A percentile compares a stretch with the other conserved stretches of the same genome.
These are phyloP conservation scores for Drosophila mauritiana DNA, from an alignment of 1,140 invertebrate genomes.

Conservation along the genomic window DNA sequence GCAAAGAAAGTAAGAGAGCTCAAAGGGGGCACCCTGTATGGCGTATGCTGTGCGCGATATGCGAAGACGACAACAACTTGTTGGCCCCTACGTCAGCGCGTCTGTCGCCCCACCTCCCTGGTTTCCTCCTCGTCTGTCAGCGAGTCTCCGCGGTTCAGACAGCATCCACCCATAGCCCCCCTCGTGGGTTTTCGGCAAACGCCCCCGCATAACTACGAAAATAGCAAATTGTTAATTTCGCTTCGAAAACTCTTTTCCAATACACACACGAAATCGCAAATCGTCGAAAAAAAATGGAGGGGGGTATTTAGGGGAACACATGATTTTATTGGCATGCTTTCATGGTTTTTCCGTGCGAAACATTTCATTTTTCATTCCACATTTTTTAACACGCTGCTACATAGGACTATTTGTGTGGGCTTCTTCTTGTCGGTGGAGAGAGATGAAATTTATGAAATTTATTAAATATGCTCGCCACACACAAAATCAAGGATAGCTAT, in stretches of 20 bases:
- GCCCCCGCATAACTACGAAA: slow-evolving; percentile 72
- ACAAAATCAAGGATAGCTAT: slow-evolving; percentile 51
- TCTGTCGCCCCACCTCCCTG: slow-evolving; percentile 2
- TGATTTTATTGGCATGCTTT: slow-evolving; percentile 80
- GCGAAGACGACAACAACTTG: slow-evolving; percentile 49
- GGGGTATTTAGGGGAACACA: slow-evolving; percentile 37
- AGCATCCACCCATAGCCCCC: slow-evolving; percentile 40
- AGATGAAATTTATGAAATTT: slow-evolving; percentile 68
- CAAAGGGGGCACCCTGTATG: slow-evolving; percentile 32
- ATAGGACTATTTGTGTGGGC: slow-evolving; percentile 15
- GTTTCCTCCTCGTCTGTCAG: slow-evolving; percentile 41
- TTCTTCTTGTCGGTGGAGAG: slow-evolving; percentile 11
- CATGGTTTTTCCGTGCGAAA: slow-evolving; percentile 64
- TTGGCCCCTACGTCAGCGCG: slow-evolving; percentile 38
- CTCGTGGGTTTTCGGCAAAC: slow-evolving; percentile 23
- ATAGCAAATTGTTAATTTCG: slow-evolving; percentile 82
- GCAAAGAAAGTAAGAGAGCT: slow-evolving; percentile 2
- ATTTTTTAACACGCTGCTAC: slow-evolving; percentile 31
- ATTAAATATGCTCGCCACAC: slow-evolving; percentile 62
- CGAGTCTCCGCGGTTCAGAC: slow-evolving; percentile 47
- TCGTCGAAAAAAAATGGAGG: background rate
- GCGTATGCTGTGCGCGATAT: slow-evolving; percentile 12
- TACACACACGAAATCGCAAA: slow-evolving; percentile 49
- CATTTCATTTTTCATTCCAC: slow-evolving; percentile 44
- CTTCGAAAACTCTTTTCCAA: slow-evolving; percentile 80